Evolutionary conservation across 2,113 vertebrate species (phyloP).

Genomic region (Scytalopus superciliaris): DNA sequence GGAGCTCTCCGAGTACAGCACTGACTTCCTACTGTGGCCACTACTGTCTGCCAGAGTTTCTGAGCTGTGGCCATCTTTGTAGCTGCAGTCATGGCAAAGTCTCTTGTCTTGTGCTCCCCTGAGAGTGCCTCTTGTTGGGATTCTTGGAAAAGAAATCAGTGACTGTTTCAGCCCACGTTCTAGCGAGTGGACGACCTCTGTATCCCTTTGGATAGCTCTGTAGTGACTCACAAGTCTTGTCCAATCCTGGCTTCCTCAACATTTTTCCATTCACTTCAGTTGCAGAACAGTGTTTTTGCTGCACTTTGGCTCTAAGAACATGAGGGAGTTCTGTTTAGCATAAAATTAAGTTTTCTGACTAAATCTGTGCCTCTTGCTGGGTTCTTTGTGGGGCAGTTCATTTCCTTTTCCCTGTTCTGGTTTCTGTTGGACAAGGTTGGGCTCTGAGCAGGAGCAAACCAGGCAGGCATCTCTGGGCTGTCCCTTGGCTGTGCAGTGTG

Average conservation of each 20-base stretch:
- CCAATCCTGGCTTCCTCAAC: constrained; percentile 61
- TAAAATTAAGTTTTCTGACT: not conserved
- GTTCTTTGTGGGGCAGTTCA: not conserved
- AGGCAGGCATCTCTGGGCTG: not conserved
- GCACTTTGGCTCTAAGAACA: not conserved
- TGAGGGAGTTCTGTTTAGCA: not conserved
- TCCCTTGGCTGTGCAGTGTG: not conserved
- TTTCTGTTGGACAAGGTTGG: not conserved
- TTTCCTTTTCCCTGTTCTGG: not conserved
- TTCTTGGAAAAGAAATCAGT: constrained; percentile 75
- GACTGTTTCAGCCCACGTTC: constrained; percentile 69
- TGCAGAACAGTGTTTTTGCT: constrained; percentile 34
- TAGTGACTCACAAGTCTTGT: constrained; percentile 71
- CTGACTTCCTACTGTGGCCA: not conserved
- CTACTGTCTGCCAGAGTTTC: not conserved
- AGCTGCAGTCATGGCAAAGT: not conserved
- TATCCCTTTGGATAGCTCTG: constrained; percentile 70
- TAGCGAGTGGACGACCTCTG: constrained; percentile 63
- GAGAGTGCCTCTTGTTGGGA: constrained; percentile 67
- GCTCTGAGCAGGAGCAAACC: not conserved
- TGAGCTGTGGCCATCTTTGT: constrained; percentile 14
- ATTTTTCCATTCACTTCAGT: constrained; percentile 62
- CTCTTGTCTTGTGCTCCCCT: constrained; percentile 46
- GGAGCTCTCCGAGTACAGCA: not conserved
- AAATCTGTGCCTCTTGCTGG: not conserved